phyloP scores from a whole-genome alignment of 2,888 invertebrate genomes.

The Chloroclystis v-ata region DNA sequence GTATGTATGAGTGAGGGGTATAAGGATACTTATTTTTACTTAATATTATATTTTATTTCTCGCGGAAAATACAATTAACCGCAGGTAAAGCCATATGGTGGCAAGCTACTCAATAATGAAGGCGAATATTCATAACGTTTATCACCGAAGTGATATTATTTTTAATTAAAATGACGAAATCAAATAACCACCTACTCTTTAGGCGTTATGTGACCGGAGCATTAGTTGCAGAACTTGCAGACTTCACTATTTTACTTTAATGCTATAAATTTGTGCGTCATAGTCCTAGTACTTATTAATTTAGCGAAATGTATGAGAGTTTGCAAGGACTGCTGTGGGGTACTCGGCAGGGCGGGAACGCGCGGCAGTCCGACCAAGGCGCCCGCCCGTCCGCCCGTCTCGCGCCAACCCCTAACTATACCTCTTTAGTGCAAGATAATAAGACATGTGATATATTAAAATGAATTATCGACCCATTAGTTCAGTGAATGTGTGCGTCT shows the following conservation, averaged over 20 bases:
- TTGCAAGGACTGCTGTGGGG: conserved; percentile 61
- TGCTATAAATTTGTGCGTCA: conserved; percentile 6
- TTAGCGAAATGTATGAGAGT: conserved; percentile 48
- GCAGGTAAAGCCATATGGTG: too few species aligned
- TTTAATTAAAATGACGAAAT: too few species aligned
- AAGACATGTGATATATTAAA: conserved; percentile 42
- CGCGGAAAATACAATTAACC: too few species aligned
- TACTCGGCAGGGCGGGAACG: conserved; percentile 52
- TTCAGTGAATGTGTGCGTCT: conserved; percentile 35
- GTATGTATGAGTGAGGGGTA: too few species aligned
- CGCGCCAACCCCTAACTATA: conserved; percentile 34
- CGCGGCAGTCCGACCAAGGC: conserved; percentile 72
- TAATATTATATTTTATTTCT: too few species aligned
- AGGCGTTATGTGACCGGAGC: too few species aligned
- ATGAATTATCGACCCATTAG: conserved; percentile 37
- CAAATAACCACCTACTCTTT: too few species aligned
- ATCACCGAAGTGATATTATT: too few species aligned
- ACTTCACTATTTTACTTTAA: neutral
- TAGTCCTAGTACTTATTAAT: conserved; percentile 14
- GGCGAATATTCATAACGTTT: too few species aligned
- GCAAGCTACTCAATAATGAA: too few species aligned
- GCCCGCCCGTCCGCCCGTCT: conserved; percentile 56
- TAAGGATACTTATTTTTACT: too few species aligned
- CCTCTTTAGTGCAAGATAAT: conserved; percentile 29
- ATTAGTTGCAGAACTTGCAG: neutral